phyloP scores from a whole-genome alignment of 2,797 vertebrate species.

The Philypnodon macrostomus region DNA sequence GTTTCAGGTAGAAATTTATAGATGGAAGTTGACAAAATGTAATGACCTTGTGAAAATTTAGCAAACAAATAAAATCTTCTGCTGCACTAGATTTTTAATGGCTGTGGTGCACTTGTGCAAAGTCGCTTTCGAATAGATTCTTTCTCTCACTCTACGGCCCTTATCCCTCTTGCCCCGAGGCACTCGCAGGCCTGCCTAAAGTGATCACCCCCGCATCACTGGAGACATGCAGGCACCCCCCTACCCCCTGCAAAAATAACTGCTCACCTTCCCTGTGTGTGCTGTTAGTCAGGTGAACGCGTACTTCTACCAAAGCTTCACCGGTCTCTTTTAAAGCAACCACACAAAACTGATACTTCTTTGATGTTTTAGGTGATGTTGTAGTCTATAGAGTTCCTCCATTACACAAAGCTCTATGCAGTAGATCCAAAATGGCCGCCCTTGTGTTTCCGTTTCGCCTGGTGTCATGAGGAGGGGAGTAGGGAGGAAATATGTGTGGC shows the following conservation, averaged over 20 bases:
- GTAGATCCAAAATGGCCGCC: slow-evolving; percentile 78
- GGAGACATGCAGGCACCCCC: slow-evolving; percentile 58
- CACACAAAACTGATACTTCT: slow-evolving; percentile 26
- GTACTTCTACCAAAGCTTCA: slow-evolving; percentile 24
- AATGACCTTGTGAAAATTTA: too few relatives aligned
- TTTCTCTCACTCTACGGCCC: slow-evolving; percentile 53
- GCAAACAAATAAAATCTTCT: too few relatives aligned
- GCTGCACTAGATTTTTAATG: slow-evolving; percentile 72
- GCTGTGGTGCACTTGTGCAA: slow-evolving; percentile 56
- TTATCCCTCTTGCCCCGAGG: slow-evolving; percentile 67
- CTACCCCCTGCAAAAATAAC: slow-evolving; percentile 57
- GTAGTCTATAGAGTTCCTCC: slow-evolving; percentile 68
- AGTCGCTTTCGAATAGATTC: slow-evolving; percentile 62
- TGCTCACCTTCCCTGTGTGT: slow-evolving; percentile 62
- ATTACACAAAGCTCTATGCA: slow-evolving; percentile 71
- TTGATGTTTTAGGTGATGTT: slow-evolving; percentile 28
- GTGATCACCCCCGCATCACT: slow-evolving; percentile 75
- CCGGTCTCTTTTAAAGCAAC: slow-evolving; percentile 29
- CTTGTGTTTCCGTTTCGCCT: slow-evolving; percentile 48
- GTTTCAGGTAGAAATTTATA: too few relatives aligned
- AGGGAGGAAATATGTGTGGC: slow-evolving; percentile 48
- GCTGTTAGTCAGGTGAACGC: slow-evolving; percentile 59
- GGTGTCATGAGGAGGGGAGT: slow-evolving; percentile 53
- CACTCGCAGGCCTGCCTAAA: slow-evolving; percentile 73
- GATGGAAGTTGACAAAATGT: too few relatives aligned